Base-by-base conservation (phyloP, 1,140 invertebrate species). In the Zaprionus taronus region DNA sequence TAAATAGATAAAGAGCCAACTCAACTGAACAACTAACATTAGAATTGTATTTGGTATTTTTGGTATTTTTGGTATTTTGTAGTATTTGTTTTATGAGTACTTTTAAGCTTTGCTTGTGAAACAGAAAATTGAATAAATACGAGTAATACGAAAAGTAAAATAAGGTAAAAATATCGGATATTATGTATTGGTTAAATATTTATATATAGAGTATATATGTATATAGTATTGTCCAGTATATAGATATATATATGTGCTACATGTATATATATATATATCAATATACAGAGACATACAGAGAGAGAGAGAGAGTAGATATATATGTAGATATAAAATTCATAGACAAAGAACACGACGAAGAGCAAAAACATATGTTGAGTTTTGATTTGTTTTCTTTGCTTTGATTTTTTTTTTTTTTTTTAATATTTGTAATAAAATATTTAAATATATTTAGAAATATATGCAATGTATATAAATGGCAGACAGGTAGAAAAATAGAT, bases 271-370 rank as follows among this genome's bases (percentile, higher is more conserved):
- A 77, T 73, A 80, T 79, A 75, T 57, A 77, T 68, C 57, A 65
- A 80, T 76, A 64, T 79, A 60, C 63, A 47, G 49, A 36, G 53
- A 71, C 63, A 73, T 81, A 73, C 69, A 44, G 41, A 60, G 66
- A 60, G 53, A 49, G 53, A 76, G 85, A 67, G 72, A 69, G 75
- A 38, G 34, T 76, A 68, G 63, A 75, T 55, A 70, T 72, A 62
- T 80, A 72, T 77, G 76, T 64, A 81, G 70, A 60, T 83, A 86
- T 83, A 82, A 87, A 92, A 91, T 92, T 92, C 91, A 92, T 92
- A 92, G 91, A 92, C 91, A 92, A 92, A 92, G 91, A 92, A 92
- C 91, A 92, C 91, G 91, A 92, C 91, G 91, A 92, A 92, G 91
- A 92, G 91, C 91, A 92, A 92, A 92, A 91, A 89, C 87, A 89